A percentile compares a stretch with the other conserved stretches of the same genome.
Evolutionary conservation across 2,797 vertebrate species (phyloP).

Genomic region (Fistularia tabacaria): DNA sequence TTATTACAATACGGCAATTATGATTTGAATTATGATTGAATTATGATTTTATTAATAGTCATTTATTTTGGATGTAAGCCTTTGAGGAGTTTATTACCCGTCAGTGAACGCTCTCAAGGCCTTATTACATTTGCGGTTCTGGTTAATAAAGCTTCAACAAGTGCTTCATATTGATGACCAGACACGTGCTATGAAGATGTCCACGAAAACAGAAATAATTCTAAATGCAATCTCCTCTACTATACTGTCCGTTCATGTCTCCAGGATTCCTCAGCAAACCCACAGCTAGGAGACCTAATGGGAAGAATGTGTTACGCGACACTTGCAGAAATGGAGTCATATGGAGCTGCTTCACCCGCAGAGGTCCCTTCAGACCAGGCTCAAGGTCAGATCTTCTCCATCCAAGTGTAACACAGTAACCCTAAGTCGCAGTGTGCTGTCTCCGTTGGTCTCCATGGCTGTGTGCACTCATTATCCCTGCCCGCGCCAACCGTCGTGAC

Average conservation of each 20-base stretch:
- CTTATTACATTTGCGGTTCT: no score
- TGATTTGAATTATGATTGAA: no score
- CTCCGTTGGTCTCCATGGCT: slow-evolving; percentile 32
- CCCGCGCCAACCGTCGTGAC: slow-evolving; percentile 49
- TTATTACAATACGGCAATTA: no score
- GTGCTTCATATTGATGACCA: no score
- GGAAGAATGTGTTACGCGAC: slow-evolving; percentile 24
- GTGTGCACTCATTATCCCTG: slow-evolving; percentile 28
- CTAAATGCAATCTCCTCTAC: no score
- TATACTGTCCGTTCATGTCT: not conserved
- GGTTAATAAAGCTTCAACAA: no score
- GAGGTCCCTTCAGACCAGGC: slow-evolving; percentile 38
- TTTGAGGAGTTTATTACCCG: no score
- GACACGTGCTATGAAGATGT: no score
- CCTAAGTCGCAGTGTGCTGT: slow-evolving; percentile 25
- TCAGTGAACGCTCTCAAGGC: no score
- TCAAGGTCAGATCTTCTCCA: slow-evolving; percentile 58
- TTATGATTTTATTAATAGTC: no score
- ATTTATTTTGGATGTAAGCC: no score
- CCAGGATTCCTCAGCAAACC: not conserved
- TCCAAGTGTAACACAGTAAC: slow-evolving; percentile 61
- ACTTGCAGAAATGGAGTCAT: slow-evolving; percentile 39
- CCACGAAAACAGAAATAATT: no score
- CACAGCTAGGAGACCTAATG: not conserved
- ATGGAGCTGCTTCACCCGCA: slow-evolving; percentile 42